These are phyloP conservation scores for Agrochola lota DNA, from an alignment of 2,888 invertebrate species.

Conservation along the genomic window DNA sequence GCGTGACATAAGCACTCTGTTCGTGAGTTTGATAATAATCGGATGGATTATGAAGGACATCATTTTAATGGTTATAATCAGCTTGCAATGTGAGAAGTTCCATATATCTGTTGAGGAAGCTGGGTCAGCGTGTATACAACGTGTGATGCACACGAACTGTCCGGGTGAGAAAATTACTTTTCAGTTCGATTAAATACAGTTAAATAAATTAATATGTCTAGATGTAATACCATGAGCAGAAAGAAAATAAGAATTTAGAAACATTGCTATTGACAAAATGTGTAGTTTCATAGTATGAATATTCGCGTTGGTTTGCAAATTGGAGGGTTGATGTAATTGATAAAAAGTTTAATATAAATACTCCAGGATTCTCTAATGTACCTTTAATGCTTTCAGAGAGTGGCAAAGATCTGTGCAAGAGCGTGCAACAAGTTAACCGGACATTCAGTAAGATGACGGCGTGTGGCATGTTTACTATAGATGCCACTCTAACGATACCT, in stretches of 20 bases:
- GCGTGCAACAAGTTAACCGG: no score
- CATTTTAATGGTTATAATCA: not conserved
- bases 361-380: no score
- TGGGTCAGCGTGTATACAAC: not conserved
- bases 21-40: not conserved
- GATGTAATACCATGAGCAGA: not conserved
- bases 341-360: no score
- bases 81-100: not conserved
- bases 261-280: no score
- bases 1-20: not conserved
- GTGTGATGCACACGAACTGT: not conserved
- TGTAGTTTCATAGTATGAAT: not conserved
- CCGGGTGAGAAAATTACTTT: not conserved
- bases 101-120: not conserved
- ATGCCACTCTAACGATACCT: no score
- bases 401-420: no score
- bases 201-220: not conserved
- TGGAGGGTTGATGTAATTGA: no score
- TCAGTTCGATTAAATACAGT: no score
- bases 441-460: no score
- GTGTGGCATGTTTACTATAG: no score
- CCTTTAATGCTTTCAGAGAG: no score
- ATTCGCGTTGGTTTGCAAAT: no score
- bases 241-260: not conserved
- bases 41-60: constrained; percentile 6